Evolutionary conservation across 2,113 vertebrate genomes (phyloP), one percentile per base, ranked within the genome.

Genomic region (Thalassarche chlororhynchos): DNA sequence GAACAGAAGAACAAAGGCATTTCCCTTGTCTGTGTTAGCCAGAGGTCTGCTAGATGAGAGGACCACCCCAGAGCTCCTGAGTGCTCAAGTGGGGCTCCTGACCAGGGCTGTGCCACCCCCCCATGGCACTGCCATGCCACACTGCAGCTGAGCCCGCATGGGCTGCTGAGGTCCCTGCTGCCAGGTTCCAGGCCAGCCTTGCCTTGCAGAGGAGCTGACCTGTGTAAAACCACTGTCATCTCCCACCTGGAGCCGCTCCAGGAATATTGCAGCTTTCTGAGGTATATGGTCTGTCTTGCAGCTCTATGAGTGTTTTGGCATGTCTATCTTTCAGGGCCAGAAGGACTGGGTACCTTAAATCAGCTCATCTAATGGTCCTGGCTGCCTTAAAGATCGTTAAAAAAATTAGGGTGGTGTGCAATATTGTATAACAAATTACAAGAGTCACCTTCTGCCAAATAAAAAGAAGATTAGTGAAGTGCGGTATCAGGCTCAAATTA

Each of bases 391-490:
- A 92, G 18, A 40, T 15, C 3, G 3, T 87, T 54, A 62, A 61
- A 79, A 91, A 91, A 42, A 32, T 44, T 69, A 64, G 21, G 42
- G 66, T 85, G 36, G 14, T 44, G 28, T 46, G 26, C 38, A 32
- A 29, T 34, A 42, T 62, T 69, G 44, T 25, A 34, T 72, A 89
- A 91, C 12, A 69, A 69, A 83, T 89, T 46, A 62, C 40, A 90
- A 65, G 23, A 40, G 32, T 92, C 51, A 76, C 49, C 58, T 76
- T 89, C 85, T 93, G 91, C 62, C 85, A 80, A 94, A 96, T 87
- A 74, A 61, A 74, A 89, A 94, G 89, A 74, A 94, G 70, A 60
- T 80, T 74, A 91, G 5, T 88, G 40, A 94, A 95, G 60, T 58
- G 47, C 71, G 47, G 66, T 87, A 70, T 94, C 64, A 77, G 36